Percentiles rank a stretch among this genome's conserved stretches.
phyloP scores from a whole-genome alignment of 1,140 invertebrate genomes.

The Berghia stephanieae region DNA sequence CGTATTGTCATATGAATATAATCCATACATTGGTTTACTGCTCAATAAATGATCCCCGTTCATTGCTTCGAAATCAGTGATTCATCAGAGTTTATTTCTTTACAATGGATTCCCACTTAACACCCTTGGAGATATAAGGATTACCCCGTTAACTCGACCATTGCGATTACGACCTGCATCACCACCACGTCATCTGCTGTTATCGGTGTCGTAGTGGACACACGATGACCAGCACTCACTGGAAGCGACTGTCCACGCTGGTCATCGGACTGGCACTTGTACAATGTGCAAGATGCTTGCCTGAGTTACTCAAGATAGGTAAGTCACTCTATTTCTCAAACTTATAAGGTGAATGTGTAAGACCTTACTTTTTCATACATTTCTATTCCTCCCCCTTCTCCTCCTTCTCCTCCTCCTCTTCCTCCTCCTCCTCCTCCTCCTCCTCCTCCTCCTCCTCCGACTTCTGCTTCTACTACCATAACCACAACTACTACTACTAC shows the following conservation, averaged over 20 bases:
- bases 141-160: too few relatives aligned
- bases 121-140: too few relatives aligned
- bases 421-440: neutral
- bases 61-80: neutral
- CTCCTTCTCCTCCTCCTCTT: slow-evolving; percentile 8
- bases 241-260: slow-evolving; percentile 30
- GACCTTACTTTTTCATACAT: neutral
- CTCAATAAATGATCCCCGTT: too few relatives aligned
- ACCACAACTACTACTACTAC: slow-evolving; percentile 11
- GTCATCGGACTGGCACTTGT: slow-evolving; percentile 26
- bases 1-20: too few relatives aligned
- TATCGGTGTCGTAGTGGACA: neutral
- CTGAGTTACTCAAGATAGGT: slow-evolving; percentile 28
- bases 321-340: neutral
- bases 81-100: neutral
- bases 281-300: slow-evolving; percentile 24
- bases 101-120: neutral
- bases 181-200: neutral
- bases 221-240: slow-evolving; percentile 32
- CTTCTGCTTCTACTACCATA: neutral
- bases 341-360: neutral
- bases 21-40: too few relatives aligned
- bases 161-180: too few relatives aligned
- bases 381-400: neutral
- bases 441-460: neutral